phyloP scores from a whole-genome alignment of 2,113 vertebrate species.

The Sula dactylatra region DNA sequence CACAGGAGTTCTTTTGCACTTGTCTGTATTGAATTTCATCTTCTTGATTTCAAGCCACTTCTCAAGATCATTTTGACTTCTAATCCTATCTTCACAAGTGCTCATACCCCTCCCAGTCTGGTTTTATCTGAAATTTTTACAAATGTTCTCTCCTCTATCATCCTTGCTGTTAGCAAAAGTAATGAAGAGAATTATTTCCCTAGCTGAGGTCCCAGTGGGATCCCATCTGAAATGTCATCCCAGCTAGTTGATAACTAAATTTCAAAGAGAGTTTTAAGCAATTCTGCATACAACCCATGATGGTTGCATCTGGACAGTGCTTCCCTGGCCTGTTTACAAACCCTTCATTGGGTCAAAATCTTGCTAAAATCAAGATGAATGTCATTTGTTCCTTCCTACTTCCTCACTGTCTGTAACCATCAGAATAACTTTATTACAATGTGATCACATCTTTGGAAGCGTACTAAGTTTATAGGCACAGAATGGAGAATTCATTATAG shows the following conservation, averaged over 20 bases:
- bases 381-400: background rate
- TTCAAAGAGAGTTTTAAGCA: background rate
- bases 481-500: background rate
- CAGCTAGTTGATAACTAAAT: background rate
- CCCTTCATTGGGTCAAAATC: background rate
- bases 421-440: background rate
- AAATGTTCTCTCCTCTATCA: background rate
- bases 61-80: background rate
- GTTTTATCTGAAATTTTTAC: background rate
- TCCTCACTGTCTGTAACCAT: background rate
- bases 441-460: background rate
- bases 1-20: background rate
- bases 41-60: background rate
- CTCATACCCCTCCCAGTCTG: background rate
- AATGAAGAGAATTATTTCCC: background rate
- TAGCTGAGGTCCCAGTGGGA: background rate
- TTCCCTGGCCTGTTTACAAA: background rate
- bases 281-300: background rate
- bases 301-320: background rate
- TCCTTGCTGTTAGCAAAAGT: background rate
- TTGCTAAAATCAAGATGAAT: background rate
- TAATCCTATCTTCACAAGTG: background rate
- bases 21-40: background rate
- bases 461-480: background rate
- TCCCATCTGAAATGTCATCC: background rate